A percentile compares a stretch with the other conserved stretches of the same genome.
Conservation (phyloP, 2,888 invertebrate genomes). For the Heterodera filipjevi region DNA sequence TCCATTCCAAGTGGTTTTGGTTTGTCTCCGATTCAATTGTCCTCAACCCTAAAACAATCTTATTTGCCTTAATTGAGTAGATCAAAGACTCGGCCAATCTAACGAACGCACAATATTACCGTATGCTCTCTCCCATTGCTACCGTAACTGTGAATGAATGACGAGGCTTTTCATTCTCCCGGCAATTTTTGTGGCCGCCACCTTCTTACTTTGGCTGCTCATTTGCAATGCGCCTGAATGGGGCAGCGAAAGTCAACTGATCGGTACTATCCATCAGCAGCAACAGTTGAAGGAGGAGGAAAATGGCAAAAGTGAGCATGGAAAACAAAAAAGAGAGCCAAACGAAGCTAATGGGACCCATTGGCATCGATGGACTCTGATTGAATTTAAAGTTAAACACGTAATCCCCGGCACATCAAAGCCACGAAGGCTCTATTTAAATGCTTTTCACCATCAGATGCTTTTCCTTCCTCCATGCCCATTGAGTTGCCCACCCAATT, state of each 20-base stretch:
- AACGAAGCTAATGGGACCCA: slow-evolving; percentile 18
- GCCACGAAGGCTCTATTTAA: background rate
- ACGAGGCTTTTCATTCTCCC: slow-evolving; percentile 60
- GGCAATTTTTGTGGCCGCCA: slow-evolving; percentile 58
- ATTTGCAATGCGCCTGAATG: slow-evolving; percentile 62
- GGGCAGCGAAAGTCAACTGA: slow-evolving; percentile 36
- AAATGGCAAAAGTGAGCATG: background rate
- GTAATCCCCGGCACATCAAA: too few relatives aligned
- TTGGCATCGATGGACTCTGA: too few relatives aligned
- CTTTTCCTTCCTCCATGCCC: slow-evolving; percentile 40
- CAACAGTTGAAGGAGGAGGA: background rate
- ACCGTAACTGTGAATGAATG: slow-evolving; percentile 24
- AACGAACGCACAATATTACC: background rate
- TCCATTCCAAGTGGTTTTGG: too few relatives aligned
- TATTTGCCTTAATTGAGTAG: background rate
- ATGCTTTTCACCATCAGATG: slow-evolving; percentile 12
- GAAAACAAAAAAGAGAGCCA: slow-evolving; percentile 12
- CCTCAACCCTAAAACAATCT: too few relatives aligned
- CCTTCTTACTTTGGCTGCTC: slow-evolving; percentile 60
- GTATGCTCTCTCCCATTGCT: background rate
- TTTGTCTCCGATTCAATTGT: too few relatives aligned
- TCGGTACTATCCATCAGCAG: background rate
- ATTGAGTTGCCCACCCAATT: slow-evolving; percentile 62
- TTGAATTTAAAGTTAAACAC: too few relatives aligned
- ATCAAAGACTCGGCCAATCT: background rate